Evolutionary conservation across 2,888 invertebrate species (phyloP).

Genomic region (Sinelater perroti): DNA sequence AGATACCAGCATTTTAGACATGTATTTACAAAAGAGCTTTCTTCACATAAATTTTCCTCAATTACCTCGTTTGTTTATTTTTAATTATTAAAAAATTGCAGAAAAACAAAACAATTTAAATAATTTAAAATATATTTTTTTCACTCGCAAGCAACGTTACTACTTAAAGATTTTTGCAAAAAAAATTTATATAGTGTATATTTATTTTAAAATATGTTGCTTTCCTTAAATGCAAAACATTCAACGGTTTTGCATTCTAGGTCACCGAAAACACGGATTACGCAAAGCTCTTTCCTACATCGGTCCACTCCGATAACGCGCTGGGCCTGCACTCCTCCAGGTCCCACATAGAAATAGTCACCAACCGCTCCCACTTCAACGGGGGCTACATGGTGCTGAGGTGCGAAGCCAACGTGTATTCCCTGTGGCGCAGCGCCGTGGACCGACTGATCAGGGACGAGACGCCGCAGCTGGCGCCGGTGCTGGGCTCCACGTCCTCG

Average conservation of each 20-base stretch:
- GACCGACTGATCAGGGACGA: constrained; percentile 53
- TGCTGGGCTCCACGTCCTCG: constrained; percentile 58
- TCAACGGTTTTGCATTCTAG: too few species aligned
- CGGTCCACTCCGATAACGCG: constrained; percentile 46
- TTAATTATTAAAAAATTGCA: too few species aligned
- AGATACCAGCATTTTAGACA: too few species aligned
- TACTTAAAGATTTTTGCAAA: neutral
- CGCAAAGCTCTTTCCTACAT: constrained; percentile 46
- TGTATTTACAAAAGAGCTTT: too few species aligned
- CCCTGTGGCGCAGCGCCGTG: constrained; percentile 51
- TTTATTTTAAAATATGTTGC: neutral
- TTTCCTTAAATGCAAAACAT: too few species aligned
- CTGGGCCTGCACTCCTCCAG: constrained; percentile 49
- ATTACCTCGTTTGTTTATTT: too few species aligned
- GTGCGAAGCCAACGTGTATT: constrained; percentile 51
- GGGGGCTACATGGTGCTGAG: constrained; percentile 52
- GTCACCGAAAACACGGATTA: constrained; percentile 47
- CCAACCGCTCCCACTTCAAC: constrained; percentile 51
- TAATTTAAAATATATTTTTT: too few species aligned
- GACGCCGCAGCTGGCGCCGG: constrained; percentile 54
- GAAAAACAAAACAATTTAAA: too few species aligned
- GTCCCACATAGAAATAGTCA: constrained; percentile 53
- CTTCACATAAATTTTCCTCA: too few species aligned
- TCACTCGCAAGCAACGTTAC: too few species aligned
- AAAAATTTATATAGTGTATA: neutral